A percentile compares a stretch with the other conserved stretches of the same genome.
phyloP scores from a whole-genome alignment of 1,140 invertebrate species.

The Andricus grossulariae region DNA sequence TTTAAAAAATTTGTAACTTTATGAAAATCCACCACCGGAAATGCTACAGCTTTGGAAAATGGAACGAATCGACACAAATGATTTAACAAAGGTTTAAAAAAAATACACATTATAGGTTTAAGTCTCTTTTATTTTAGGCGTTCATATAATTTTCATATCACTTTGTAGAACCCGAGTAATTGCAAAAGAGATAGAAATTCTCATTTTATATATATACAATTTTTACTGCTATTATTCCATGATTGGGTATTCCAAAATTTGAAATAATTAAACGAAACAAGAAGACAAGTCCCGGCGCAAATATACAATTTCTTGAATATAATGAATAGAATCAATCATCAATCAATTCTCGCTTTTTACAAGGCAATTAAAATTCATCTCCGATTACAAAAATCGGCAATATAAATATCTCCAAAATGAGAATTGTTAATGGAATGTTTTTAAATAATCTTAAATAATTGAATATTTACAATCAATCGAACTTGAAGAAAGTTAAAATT shows the following conservation, averaged over 20 bases:
- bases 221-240: background rate
- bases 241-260: background rate
- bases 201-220: constrained; percentile 1
- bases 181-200: constrained; percentile 15
- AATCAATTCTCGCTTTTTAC: background rate
- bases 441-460: background rate
- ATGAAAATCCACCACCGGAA: too few species aligned
- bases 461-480: constrained; percentile 26
- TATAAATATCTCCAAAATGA: constrained; percentile 4
- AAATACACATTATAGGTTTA: background rate
- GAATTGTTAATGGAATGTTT: constrained; percentile 6
- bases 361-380: background rate
- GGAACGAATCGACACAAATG: too few species aligned
- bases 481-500: constrained; percentile 15
- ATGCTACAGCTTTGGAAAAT: too few species aligned
- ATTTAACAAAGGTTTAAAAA: background rate
- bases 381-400: background rate
- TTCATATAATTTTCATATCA: constrained; percentile 17
- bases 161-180: constrained; percentile 20
- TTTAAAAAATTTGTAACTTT: too few species aligned
- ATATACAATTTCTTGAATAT: background rate
- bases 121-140: constrained; percentile 24
- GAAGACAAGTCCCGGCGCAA: background rate
- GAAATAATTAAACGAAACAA: background rate
- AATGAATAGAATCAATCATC: background rate